Conservation (phyloP, 2,113 vertebrate genomes). For the Charina bottae region DNA sequence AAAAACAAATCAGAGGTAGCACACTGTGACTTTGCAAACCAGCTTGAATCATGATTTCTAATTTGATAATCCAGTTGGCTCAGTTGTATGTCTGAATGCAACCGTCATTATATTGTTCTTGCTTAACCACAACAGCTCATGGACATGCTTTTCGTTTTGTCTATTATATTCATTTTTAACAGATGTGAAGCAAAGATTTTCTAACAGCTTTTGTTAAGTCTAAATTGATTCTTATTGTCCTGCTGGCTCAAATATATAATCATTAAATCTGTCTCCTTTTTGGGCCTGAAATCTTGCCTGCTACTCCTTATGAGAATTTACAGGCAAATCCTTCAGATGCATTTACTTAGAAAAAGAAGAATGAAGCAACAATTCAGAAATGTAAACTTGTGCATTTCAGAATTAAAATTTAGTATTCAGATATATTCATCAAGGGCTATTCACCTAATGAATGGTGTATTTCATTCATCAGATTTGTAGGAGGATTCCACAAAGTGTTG, state of each 20-base stretch:
- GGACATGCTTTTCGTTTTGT: not conserved
- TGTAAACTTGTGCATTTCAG: constrained; percentile 4
- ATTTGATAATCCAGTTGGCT: not conserved
- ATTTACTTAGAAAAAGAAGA: not conserved
- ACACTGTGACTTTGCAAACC: not conserved
- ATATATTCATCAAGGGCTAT: constrained; percentile 36
- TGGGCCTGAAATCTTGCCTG: not conserved
- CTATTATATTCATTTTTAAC: not conserved
- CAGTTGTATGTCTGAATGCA: not conserved
- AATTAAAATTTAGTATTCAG: constrained; percentile 20
- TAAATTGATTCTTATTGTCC: constrained; percentile 18
- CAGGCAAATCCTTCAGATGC: constrained; percentile 1
- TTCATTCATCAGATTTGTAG: constrained; percentile 15
- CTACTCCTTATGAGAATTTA: not conserved
- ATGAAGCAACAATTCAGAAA: not conserved
- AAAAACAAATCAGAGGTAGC: not conserved
- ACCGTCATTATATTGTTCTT: not conserved
- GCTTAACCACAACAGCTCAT: not conserved
- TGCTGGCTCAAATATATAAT: not conserved
- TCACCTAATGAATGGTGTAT: not conserved
- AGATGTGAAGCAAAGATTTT: not conserved
- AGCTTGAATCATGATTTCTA: not conserved
- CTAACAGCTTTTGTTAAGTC: constrained; percentile 3
- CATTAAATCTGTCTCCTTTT: not conserved
- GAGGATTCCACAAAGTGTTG: constrained; percentile 30